phyloP scores from a whole-genome alignment of 2,113 vertebrate genomes.

The Eira barbara region DNA sequence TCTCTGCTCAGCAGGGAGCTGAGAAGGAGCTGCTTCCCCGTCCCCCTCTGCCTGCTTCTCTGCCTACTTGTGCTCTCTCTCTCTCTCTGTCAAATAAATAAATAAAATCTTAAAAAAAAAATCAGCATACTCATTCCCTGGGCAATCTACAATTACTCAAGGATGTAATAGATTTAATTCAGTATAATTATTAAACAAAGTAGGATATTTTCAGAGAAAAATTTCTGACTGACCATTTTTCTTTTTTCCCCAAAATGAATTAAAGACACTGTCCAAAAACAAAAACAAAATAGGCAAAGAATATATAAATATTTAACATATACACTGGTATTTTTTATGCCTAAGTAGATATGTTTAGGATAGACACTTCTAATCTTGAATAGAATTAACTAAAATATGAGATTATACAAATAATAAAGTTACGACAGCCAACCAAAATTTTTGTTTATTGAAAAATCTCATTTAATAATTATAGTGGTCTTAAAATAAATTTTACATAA shows the following conservation, averaged over 20 bases:
- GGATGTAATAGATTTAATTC: background rate
- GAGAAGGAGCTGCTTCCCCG: too few species aligned
- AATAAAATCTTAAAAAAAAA: background rate
- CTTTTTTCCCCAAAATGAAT: background rate
- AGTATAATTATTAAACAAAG: slow-evolving; percentile 29
- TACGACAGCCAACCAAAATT: background rate
- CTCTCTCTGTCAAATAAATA: too few species aligned
- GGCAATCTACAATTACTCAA: background rate
- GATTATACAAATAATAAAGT: background rate
- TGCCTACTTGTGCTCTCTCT: too few species aligned
- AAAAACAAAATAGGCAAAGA: background rate
- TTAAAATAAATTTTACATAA: background rate
- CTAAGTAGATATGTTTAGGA: background rate
- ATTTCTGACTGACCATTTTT: background rate
- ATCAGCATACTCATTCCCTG: slow-evolving; percentile 9
- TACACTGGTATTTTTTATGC: background rate
- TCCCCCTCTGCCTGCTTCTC: too few species aligned
- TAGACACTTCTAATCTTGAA: background rate
- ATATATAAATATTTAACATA: slow-evolving; percentile 10
- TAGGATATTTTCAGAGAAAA: background rate
- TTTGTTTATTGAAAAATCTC: slow-evolving; percentile 25
- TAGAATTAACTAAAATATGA: slow-evolving; percentile 13
- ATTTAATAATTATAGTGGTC: background rate
- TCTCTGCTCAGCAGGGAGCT: too few species aligned
- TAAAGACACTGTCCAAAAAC: background rate